Evolutionary conservation across 1,140 invertebrate species (phyloP), one percentile per base, ranked within the genome.

Genomic region (Cotesia typhae): DNA sequence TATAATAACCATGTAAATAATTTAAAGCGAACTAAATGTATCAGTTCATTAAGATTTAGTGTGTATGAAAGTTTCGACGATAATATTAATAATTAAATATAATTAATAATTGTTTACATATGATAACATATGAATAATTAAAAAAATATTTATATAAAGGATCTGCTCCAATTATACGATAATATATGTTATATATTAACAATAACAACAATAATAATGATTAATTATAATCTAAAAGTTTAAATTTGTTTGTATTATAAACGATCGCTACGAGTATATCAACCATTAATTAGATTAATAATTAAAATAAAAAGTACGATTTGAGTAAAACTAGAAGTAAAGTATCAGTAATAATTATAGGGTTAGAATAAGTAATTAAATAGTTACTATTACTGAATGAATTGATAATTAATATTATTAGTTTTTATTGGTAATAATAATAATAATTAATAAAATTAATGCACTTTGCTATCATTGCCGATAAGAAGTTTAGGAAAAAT

Each of bases 191-290:
- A 41, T 41, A 41, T 41, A 41, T 41, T 41, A 41, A 6, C 10
- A 47, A 47, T 47, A 47, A 47, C 10, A 47, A 47, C 10, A 41
- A 41, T 41, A 41, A 47, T 47, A 9, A 9, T 47, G 10, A 47
- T 47, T 47, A 47, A 47, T 47, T 47, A 47, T 9, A 6, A 47
- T 47, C 41, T 14, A 28, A 71, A 64, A 64, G 57, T 52, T 65
- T 65, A 52, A 71, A 59, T 71, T 71, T 71, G 70, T 71, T 71
- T 71, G 63, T 71, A 66, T 71, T 71, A 71, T 72, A 72, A 72
- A 63, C 59, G 38, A 67, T 61, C 60, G 55, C 71, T 66, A 64
- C 70, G 60, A 71, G 28, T 63, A 37, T 66, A 71, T 71, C 20
- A 66, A 36, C 53, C 61, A 66, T 66, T 36, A 65, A 71, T n/a